Conservation (phyloP, 2,888 invertebrate species). For the Metacarcinus magister region DNA sequence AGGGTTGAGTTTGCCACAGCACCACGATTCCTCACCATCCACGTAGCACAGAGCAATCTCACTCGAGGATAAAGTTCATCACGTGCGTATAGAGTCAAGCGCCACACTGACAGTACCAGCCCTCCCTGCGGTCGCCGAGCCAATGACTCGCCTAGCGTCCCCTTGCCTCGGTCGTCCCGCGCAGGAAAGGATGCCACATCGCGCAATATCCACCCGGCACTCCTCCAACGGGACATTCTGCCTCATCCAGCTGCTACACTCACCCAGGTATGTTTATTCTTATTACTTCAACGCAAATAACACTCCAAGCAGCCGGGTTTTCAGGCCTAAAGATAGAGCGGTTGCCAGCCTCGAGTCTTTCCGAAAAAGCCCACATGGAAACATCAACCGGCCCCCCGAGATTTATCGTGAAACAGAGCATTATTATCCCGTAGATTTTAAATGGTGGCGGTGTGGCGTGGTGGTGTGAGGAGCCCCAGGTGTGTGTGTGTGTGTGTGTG, state of each 20-base stretch:
- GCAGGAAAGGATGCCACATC: constrained; percentile 70
- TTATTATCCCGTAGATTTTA: constrained; percentile 72
- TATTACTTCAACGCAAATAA: constrained; percentile 5
- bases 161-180: constrained; percentile 62
- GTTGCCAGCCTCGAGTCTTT: background rate
- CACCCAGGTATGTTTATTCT: constrained; percentile 66
- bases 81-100: constrained; percentile 70
- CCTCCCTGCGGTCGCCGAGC: constrained; percentile 70
- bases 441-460: constrained; percentile 65
- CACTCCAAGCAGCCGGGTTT: background rate
- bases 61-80: constrained; percentile 64
- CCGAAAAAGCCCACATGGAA: background rate
- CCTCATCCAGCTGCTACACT: constrained; percentile 64
- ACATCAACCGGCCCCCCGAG: constrained; percentile 60
- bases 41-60: background rate
- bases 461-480: constrained; percentile 66
- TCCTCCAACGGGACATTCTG: constrained; percentile 68
- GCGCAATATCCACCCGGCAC: constrained; percentile 71
- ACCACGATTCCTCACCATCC: background rate
- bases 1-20: background rate
- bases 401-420: constrained; percentile 69
- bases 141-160: constrained; percentile 72
- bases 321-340: background rate
- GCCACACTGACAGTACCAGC: constrained; percentile 67
- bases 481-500: constrained; percentile 52